These are phyloP conservation scores for Columbina picui DNA, from an alignment of 2,113 vertebrate genomes.

Conservation along the genomic window DNA sequence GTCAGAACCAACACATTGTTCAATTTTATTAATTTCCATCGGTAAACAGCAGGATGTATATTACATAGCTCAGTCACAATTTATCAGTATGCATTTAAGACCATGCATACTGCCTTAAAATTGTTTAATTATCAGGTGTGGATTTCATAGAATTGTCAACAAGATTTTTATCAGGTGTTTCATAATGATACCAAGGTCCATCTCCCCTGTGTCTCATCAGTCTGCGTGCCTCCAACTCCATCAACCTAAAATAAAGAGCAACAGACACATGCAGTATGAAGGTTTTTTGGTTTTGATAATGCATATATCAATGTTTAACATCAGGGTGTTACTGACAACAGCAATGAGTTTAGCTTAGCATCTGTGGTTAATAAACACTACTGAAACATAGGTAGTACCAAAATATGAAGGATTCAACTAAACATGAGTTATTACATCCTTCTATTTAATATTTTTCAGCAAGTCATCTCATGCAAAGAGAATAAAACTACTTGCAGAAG, in stretches of 20 bases:
- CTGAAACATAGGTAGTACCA: not conserved
- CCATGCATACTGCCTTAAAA: not conserved
- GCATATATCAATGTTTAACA: not conserved
- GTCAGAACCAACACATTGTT: not conserved
- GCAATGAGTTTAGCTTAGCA: not conserved
- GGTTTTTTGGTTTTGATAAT: not conserved
- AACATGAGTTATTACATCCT: not conserved
- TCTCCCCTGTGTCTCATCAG: conserved; percentile 89
- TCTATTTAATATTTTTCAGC: not conserved
- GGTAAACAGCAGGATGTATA: conserved; percentile 54
- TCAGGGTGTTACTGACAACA: not conserved
- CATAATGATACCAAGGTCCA: conserved; percentile 88
- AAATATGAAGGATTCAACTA: not conserved
- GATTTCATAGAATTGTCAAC: conserved; percentile 83
- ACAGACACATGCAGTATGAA: not conserved
- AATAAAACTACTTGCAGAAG: not conserved
- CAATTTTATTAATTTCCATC: conserved; percentile 70
- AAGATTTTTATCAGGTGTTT: conserved; percentile 80
- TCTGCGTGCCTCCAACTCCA: conserved; percentile 78
- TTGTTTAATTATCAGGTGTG: conserved; percentile 84
- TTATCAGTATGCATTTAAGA: not conserved
- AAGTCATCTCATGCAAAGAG: not conserved
- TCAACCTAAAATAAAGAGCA: conserved; percentile 68
- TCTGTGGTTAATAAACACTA: not conserved
- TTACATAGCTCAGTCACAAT: conserved; percentile 55